phyloP scores from a whole-genome alignment of 2,113 vertebrate species.

The Ailuropoda melanoleuca region DNA sequence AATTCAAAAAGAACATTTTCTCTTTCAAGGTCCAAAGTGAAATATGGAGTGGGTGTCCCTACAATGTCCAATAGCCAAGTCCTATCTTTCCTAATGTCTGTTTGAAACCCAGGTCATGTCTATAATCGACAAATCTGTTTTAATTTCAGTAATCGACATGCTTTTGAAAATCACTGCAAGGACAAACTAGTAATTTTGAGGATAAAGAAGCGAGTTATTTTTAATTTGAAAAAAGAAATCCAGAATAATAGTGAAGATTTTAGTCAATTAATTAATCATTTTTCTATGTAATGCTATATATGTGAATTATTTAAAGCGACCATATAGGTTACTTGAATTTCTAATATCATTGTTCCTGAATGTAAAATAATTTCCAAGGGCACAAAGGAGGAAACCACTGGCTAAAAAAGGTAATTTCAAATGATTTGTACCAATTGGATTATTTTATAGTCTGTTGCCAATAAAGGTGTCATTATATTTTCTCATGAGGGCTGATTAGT shows the following conservation, averaged over 20 bases:
- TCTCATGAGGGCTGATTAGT: background rate
- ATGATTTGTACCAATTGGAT: background rate
- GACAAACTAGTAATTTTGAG: background rate
- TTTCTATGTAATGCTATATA: background rate
- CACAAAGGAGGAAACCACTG: background rate
- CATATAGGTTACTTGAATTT: background rate
- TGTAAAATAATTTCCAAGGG: background rate
- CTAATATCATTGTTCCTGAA: background rate
- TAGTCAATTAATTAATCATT: background rate
- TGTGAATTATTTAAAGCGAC: background rate
- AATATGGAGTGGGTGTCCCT: background rate
- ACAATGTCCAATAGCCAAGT: background rate
- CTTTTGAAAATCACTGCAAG: constrained; percentile 21
- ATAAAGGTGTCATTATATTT: background rate
- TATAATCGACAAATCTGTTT: background rate
- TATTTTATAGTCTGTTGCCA: background rate
- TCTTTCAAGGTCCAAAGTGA: background rate
- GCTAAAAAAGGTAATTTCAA: background rate
- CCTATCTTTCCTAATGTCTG: background rate
- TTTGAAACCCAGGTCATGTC: background rate
- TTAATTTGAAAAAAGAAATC: background rate
- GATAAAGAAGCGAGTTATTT: background rate
- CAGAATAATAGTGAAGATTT: background rate
- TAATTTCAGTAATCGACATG: background rate
- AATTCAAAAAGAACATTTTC: background rate